Evolutionary conservation across 2,888 invertebrate species (phyloP), one percentile per base, ranked within the genome.

Genomic region (Euclidia mi): DNA sequence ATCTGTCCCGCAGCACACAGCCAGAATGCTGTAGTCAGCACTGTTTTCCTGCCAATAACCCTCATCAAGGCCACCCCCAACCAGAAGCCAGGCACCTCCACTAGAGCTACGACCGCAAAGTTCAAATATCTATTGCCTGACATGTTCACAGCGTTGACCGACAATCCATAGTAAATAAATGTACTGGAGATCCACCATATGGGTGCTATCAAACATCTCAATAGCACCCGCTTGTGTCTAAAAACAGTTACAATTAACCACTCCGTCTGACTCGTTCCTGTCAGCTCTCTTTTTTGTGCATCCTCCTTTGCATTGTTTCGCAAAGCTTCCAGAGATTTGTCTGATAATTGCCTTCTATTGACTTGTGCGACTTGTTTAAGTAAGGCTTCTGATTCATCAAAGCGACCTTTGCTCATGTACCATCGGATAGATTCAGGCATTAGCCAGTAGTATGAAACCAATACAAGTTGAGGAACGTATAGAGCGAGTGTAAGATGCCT

Each of bases 381-480:
- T 1, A 96, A 95, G 12, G 84, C 85, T 69, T 96, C 95, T 0
- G 97, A 96, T 64, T 96, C 95, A 11, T 96, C 95, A 58, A 95
- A 95, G 52, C 96, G 94, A 0, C 96, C 96, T 77, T 96, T 96
- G 49, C 96, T 96, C 69, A 97, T 89, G 45, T 97, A 95, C 98
- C 98, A 98, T 59, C 97, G 95, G 1, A 97, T 95, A 9, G 97
- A 97, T 86, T 97, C 97, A 0, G 96, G 95, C 59, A 96, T 88
- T 7, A 96, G 76, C 96, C 96, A 96, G 66, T 96, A 95, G 76
- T 96, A 96, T 2, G 95, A 83, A 9, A 98, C 78, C 29, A 96
- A 95, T 0, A 97, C 77, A 2, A 97, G 83, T 15, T 96, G 95
- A 0, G 97, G 98, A 0, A 95, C 86, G 79, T 97, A 98, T 10